phyloP scores from a whole-genome alignment of 2,113 vertebrate genomes.

The Cryptotis parvus region DNA sequence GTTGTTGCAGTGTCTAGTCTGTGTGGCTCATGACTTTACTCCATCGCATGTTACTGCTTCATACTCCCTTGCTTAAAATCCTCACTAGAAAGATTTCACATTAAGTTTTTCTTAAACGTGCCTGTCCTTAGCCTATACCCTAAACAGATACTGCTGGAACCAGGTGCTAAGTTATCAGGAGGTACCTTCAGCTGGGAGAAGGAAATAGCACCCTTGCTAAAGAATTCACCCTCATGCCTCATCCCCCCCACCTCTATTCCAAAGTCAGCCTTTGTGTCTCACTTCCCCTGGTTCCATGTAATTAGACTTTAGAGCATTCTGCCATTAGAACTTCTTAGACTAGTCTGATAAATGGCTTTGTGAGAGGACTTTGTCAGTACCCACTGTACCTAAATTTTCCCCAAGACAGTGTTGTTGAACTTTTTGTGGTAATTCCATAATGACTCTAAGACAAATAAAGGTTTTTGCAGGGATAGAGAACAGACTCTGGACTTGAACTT shows the following conservation, averaged over 20 bases:
- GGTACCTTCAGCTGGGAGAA: neutral
- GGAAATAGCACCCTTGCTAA: neutral
- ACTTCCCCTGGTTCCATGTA: neutral
- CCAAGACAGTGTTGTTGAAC: neutral
- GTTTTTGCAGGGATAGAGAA: neutral
- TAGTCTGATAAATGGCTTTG: neutral
- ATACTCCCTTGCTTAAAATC: neutral
- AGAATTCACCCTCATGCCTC: neutral
- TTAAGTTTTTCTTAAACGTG: neutral
- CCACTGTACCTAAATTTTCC: too few species aligned
- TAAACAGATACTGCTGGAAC: neutral
- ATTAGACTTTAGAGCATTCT: neutral
- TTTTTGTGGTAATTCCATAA: neutral
- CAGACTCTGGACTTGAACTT: neutral
- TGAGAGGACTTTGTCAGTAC: neutral
- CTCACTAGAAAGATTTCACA: neutral
- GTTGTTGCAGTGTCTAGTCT: neutral
- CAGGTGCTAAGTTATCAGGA: neutral
- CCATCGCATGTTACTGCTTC: neutral
- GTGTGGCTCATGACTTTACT: neutral
- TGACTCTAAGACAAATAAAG: neutral
- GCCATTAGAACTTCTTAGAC: too few species aligned
- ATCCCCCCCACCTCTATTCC: too few species aligned
- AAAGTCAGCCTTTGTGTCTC: neutral
- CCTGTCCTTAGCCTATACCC: neutral